A percentile compares a stretch with the other conserved stretches of the same genome.
phyloP scores from a whole-genome alignment of 2,888 invertebrate species.

The Gymnosoma rotundatum region DNA sequence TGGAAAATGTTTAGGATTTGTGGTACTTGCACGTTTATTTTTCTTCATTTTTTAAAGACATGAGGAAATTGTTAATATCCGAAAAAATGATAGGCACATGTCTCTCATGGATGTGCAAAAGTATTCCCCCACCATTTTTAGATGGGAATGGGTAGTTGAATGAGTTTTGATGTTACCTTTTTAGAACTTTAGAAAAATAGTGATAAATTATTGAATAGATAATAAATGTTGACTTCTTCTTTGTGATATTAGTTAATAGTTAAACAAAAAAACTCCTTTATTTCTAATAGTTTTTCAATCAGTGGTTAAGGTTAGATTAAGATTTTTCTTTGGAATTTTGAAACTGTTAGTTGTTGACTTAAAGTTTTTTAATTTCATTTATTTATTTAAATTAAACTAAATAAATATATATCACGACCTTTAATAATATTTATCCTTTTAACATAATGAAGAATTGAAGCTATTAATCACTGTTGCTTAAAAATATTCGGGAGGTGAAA shows the following conservation, averaged over 20 bases:
- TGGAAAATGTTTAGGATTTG: slow-evolving; percentile 41
- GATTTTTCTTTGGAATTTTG: neutral
- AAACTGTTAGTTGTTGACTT: too few species aligned
- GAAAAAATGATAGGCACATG: slow-evolving; percentile 54
- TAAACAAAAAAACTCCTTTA: slow-evolving; percentile 12
- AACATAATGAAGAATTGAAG: too few species aligned
- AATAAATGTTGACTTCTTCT: slow-evolving; percentile 15
- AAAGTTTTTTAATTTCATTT: too few species aligned
- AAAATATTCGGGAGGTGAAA: too few species aligned
- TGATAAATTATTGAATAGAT: slow-evolving; percentile 39
- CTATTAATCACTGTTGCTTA: too few species aligned
- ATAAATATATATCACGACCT: too few species aligned
- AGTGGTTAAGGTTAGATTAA: slow-evolving; percentile 22
- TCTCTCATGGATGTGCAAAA: slow-evolving; percentile 50
- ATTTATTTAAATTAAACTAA: too few species aligned
- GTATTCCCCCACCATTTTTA: neutral
- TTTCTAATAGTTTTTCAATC: slow-evolving; percentile 62
- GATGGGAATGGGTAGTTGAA: neutral
- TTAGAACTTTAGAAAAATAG: slow-evolving; percentile 19
- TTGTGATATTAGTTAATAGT: neutral
- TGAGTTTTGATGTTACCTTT: slow-evolving; percentile 38
- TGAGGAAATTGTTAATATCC: slow-evolving; percentile 66
- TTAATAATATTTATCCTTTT: too few species aligned
- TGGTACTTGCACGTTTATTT: slow-evolving; percentile 1
- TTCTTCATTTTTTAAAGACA: slow-evolving; percentile 12